Conservation (phyloP, 2,888 invertebrate species). For the Heliconius sara region DNA sequence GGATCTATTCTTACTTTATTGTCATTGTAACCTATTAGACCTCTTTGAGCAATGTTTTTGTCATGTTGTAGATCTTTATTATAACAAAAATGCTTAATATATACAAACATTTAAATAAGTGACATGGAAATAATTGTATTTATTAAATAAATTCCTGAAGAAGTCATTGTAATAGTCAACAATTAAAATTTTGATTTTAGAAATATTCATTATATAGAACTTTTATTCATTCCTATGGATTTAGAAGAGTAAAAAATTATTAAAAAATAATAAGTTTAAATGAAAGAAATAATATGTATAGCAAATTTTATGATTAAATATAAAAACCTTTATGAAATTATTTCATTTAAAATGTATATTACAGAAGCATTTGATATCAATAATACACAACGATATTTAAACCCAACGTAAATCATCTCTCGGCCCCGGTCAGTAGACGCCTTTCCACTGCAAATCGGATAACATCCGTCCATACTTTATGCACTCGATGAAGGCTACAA, state of each 20-base stretch:
- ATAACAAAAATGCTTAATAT: background rate
- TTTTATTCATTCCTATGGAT: too few species aligned
- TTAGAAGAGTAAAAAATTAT: too few species aligned
- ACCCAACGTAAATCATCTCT: background rate
- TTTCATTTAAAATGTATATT: background rate
- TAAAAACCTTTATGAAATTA: background rate
- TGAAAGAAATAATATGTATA: too few species aligned
- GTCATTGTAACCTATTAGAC: background rate
- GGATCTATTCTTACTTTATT: constrained; percentile 30
- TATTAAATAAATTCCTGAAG: background rate
- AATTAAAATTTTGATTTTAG: background rate
- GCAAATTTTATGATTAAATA: too few species aligned
- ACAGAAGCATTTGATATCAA: background rate
- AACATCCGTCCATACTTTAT: background rate
- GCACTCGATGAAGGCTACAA: background rate
- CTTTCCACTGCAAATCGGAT: constrained; percentile 13
- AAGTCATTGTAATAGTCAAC: background rate
- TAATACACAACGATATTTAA: background rate
- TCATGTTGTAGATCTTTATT: constrained; percentile 7
- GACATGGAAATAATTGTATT: background rate
- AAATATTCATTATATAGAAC: too few species aligned
- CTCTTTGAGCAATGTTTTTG: background rate
- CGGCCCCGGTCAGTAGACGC: background rate
- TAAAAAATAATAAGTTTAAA: too few species aligned
- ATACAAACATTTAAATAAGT: background rate